phyloP scores from a whole-genome alignment of 2,888 invertebrate genomes.

The Pseudococcus longispinus region DNA sequence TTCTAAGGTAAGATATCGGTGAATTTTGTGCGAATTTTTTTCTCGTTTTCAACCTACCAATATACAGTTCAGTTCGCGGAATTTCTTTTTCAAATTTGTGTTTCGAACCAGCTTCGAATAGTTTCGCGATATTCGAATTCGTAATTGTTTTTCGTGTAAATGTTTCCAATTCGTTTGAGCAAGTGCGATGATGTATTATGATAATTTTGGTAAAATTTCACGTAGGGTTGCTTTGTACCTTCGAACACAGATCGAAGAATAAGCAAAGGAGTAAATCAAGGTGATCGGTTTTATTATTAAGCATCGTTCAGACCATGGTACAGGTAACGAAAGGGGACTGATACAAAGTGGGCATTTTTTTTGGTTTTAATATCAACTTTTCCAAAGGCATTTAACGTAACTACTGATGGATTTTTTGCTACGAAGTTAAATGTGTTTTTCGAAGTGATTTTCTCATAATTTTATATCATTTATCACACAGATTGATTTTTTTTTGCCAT shows the following conservation, averaged over 20 bases:
- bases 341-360: background rate
- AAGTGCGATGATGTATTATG: background rate
- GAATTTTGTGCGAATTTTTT: slow-evolving; percentile 20
- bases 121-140: background rate
- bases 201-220: background rate
- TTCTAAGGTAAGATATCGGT: slow-evolving; percentile 49
- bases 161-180: background rate
- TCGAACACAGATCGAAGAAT: background rate
- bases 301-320: background rate
- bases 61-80: slow-evolving; percentile 1
- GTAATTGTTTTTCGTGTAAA: background rate
- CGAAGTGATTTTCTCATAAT: too few species aligned
- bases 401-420: background rate
- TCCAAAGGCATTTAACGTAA: background rate
- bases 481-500: too few species aligned
- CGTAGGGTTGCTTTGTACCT: background rate
- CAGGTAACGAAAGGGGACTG: background rate
- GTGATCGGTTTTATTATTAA: background rate
- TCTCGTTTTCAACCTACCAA: background rate
- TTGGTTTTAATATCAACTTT: background rate
- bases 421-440: background rate
- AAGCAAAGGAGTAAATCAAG: background rate
- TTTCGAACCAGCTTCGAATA: background rate
- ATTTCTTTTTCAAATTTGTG: background rate
- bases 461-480: too few species aligned